phyloP scores from a whole-genome alignment of 2,888 invertebrate species.

The Mythimna vitellina region DNA sequence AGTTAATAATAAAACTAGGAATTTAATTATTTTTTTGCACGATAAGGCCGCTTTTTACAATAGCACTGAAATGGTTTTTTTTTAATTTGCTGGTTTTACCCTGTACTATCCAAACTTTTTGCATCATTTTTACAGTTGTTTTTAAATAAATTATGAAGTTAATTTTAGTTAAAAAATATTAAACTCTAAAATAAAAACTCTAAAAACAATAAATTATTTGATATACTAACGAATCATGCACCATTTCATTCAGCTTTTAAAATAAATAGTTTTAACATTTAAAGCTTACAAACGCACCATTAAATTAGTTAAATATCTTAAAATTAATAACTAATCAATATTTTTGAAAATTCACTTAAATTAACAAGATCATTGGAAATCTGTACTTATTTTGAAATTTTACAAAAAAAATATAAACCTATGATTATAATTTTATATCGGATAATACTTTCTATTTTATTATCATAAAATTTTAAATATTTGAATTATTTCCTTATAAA shows the following conservation, averaged over 20 bases:
- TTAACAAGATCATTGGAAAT: constrained; percentile 76
- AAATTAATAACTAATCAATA: constrained; percentile 58
- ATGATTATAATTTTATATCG: constrained; percentile 20
- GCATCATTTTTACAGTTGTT: constrained; percentile 60
- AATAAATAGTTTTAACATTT: constrained; percentile 62
- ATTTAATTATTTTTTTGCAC: constrained; percentile 3
- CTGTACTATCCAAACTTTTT: constrained; percentile 73
- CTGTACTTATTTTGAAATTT: constrained; percentile 46
- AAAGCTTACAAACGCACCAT: constrained; percentile 67
- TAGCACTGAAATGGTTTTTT: not conserved
- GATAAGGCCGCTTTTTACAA: constrained; percentile 21
- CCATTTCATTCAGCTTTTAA: constrained; percentile 82
- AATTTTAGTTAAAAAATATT: constrained; percentile 18
- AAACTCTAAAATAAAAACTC: not conserved
- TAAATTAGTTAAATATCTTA: constrained; percentile 53
- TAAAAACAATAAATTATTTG: constrained; percentile 38
- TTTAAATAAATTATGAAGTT: constrained; percentile 46
- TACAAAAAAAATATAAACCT: constrained; percentile 24
- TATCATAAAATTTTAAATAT: constrained; percentile 4
- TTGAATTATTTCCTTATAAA: not conserved
- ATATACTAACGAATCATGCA: constrained; percentile 72
- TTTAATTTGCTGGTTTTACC: constrained; percentile 62
- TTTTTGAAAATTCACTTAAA: constrained; percentile 40
- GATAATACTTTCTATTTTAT: constrained; percentile 28
- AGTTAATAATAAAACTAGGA: constrained; percentile 44